Evolutionary conservation across 2,113 vertebrate genomes (phyloP), one percentile per base, ranked within the genome.

Genomic region (Callopanchax toddi): DNA sequence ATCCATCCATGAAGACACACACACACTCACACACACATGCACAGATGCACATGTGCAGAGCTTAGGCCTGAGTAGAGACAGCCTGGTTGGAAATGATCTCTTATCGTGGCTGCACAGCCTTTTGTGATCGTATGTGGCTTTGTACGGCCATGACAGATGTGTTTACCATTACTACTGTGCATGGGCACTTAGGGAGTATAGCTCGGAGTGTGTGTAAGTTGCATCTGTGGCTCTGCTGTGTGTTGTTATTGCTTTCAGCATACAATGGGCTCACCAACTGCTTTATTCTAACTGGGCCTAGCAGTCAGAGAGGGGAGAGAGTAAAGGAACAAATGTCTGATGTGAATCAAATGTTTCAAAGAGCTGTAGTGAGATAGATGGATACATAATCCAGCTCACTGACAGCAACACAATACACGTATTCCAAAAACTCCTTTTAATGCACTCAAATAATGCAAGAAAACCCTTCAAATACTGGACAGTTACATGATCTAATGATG

Each of bases 271-370:
- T 70, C 56, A 67, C 65, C 71, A 61, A 83, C 73, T 82, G 82
- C 55, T 76, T 64, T 71, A 68, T 17, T 2, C 58, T 73, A 72
- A 79, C 69, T 64, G 62, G 60, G 53, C 55, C 71, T 46, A 67
- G 67, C 53, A 76, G 81, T 84, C 78, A 77, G 12, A 57, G 60
- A 67, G 16, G 48, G 76, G 62, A 78, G 82, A 83, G 22, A 0
- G 57, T 70, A 66, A 58, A 79, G 44, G 60, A 80, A 82, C 79
- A 81, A 79, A 79, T 61, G 79, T 72, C 76, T 70, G 86, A 83
- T 80, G 67, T 78, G 55, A 84, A 79, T 87, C 82, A 60, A 44
- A 64, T 70, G 36, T 36, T 51, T 53, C 53, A 68, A 34, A 68
- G 71, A 71, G 50, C 51, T 71, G 56, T 70, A 51, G 26, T 29